Evolutionary conservation across 2,888 invertebrate species (phyloP).

Genomic region (Agrochola circellaris): DNA sequence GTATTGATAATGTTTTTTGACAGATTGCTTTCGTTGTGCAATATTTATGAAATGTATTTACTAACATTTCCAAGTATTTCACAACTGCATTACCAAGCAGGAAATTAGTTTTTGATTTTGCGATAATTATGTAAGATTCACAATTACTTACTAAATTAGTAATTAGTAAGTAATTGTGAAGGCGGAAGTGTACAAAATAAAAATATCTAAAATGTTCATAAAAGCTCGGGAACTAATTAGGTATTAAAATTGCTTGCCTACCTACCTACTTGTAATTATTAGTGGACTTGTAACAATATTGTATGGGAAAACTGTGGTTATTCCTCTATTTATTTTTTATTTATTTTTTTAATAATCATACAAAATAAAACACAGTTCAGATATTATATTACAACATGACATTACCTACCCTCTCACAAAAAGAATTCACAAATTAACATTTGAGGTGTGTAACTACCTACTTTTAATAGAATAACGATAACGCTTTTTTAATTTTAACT

Average conservation of each 20-base stretch:
- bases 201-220: background rate
- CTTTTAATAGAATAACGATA: background rate
- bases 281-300: background rate
- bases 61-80: slow-evolving; percentile 34
- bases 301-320: background rate
- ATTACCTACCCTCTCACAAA: background rate
- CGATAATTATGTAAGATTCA: background rate
- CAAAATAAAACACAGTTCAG: background rate
- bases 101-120: background rate
- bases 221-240: background rate
- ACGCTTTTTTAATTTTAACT: background rate
- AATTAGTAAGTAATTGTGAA: background rate
- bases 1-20: slow-evolving; percentile 26
- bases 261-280: background rate
- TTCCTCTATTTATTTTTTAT: no score
- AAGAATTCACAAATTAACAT: background rate
- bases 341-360: background rate
- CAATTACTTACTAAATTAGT: no score
- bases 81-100: slow-evolving; percentile 11
- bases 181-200: background rate
- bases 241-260: no score
- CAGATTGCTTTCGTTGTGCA: slow-evolving; percentile 60
- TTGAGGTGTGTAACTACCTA: background rate
- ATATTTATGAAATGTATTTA: slow-evolving; percentile 53
- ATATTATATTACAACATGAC: no score